Conservation (phyloP, 2,113 vertebrate species). For the Ptychochromis oligacanthus region DNA sequence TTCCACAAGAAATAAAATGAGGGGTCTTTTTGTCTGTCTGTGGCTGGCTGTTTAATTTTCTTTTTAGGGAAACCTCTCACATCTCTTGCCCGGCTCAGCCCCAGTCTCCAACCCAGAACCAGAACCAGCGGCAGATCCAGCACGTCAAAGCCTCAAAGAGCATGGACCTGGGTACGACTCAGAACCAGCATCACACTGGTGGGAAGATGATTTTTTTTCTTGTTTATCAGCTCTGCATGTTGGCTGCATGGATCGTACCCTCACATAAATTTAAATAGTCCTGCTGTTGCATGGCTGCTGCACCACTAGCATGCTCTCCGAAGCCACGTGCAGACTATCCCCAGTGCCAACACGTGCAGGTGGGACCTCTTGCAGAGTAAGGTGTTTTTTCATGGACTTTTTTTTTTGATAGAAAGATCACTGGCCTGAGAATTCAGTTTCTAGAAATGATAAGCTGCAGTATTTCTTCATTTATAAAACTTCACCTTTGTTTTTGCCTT, state of each 20-base stretch:
- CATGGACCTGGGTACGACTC: constrained; percentile 95
- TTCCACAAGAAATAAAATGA: background rate
- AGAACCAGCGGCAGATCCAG: constrained; percentile 83
- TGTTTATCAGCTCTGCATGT: constrained; percentile 54
- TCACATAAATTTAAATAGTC: background rate
- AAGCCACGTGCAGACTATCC: constrained; percentile 22
- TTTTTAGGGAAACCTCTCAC: constrained; percentile 51
- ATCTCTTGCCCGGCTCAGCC: constrained; percentile 42
- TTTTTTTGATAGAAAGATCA: background rate
- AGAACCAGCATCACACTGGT: constrained; percentile 70
- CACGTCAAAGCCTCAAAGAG: constrained; percentile 95
- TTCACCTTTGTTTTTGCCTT: background rate
- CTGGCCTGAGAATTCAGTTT: background rate
- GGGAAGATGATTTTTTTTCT: constrained; percentile 47
- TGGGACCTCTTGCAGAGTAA: background rate
- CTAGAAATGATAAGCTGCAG: background rate
- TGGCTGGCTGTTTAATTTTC: background rate
- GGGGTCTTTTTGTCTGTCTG: background rate
- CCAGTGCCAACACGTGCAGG: background rate
- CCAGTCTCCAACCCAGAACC: constrained; percentile 47
- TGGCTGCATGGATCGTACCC: constrained; percentile 34
- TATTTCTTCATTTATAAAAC: background rate
- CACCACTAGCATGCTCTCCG: background rate
- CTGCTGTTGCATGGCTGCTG: constrained; percentile 44
- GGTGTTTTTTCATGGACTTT: background rate